Evolutionary conservation across 2,113 vertebrate species (phyloP).

Genomic region (Gymnorhina tibicen): DNA sequence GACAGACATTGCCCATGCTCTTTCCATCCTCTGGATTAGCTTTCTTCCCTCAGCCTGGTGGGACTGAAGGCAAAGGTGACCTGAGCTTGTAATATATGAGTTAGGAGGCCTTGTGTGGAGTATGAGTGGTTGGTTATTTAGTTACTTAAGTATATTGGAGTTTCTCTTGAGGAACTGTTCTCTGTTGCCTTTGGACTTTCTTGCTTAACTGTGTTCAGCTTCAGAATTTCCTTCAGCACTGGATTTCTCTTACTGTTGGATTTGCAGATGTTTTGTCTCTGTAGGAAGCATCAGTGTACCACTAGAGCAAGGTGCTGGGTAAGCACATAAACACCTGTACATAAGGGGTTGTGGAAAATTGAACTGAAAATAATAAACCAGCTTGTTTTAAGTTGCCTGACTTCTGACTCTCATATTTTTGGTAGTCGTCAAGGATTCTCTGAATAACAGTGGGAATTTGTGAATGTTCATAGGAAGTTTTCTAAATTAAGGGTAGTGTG

Average conservation of each 20-base stretch:
- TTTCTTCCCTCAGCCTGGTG: background rate
- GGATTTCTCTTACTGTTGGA: background rate
- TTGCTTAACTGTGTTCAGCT: background rate
- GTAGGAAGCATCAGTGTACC: background rate
- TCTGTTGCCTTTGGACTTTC: background rate
- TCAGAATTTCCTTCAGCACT: background rate
- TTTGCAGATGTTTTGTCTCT: background rate
- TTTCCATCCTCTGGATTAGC: background rate
- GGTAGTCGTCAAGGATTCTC: background rate
- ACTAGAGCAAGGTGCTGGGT: background rate
- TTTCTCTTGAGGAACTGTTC: background rate
- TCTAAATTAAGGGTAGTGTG: background rate
- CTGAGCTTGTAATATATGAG: background rate
- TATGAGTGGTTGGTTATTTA: background rate
- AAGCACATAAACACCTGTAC: background rate
- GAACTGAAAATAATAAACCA: background rate
- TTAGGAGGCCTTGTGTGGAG: background rate
- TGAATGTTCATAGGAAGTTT: background rate
- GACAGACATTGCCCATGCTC: background rate
- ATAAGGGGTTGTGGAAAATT: rapidly evolving
- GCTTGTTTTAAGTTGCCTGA: background rate
- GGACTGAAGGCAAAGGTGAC: background rate
- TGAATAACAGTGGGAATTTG: background rate
- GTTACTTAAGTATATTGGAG: background rate
- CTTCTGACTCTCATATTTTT: background rate